phyloP scores from a whole-genome alignment of 2,888 invertebrate genomes.

The Macrosiphum euphorbiae region DNA sequence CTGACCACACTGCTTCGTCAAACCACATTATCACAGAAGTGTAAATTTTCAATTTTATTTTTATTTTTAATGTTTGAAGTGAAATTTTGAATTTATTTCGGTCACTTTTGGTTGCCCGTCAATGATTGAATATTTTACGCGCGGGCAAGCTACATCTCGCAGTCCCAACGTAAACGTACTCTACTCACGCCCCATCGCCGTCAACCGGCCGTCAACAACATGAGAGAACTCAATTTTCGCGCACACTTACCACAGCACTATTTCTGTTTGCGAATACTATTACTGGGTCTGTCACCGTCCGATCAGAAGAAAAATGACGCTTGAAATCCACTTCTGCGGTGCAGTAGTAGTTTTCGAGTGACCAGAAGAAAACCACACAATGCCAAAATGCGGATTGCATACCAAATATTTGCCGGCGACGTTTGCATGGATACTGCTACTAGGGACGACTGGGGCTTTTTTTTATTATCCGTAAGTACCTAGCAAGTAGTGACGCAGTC shows the following conservation, averaged over 20 bases:
- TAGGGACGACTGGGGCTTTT: constrained; percentile 93
- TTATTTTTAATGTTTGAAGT: constrained; percentile 8
- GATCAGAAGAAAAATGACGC: constrained; percentile 12
- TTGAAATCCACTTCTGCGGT: constrained; percentile 19
- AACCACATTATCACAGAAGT: constrained; percentile 62
- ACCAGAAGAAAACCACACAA: constrained; percentile 70
- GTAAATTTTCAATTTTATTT: constrained; percentile 46
- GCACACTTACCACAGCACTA: constrained; percentile 1
- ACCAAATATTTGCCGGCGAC: constrained; percentile 98
- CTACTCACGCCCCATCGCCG: not conserved
- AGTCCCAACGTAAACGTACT: not conserved
- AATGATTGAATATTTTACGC: not conserved
- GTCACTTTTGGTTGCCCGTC: not conserved
- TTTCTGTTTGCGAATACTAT: constrained; percentile 25
- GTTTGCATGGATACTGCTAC: constrained; percentile 96
- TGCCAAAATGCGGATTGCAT: constrained; percentile 97
- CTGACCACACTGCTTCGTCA: constrained; percentile 33
- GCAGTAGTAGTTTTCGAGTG: constrained; percentile 45
- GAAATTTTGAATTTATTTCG: constrained; percentile 49
- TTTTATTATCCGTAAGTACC: constrained; percentile 97
- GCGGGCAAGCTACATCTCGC: not conserved
- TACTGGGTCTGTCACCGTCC: not conserved
- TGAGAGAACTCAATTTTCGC: constrained; percentile 28
- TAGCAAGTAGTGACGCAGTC: not conserved
- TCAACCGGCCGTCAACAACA: constrained; percentile 3